Evolutionary conservation across 1,140 invertebrate species (phyloP).

Genomic region (Nautilus pompilius): DNA sequence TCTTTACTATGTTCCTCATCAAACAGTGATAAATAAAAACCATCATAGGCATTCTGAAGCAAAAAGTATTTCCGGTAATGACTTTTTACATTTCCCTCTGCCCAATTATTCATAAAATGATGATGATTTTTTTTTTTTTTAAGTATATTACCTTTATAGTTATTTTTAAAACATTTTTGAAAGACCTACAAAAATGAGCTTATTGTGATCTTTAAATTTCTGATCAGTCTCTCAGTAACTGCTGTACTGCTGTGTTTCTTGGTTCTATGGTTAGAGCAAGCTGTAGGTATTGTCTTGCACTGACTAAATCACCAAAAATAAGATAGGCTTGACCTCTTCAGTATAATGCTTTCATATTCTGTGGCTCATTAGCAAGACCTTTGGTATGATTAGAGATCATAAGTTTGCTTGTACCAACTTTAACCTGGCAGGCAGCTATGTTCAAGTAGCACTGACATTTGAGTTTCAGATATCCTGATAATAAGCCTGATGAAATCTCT

Average conservation of each 20-base stretch:
- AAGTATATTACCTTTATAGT: too few species aligned
- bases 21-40: too few species aligned
- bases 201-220: too few species aligned
- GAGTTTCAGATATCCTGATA: slow-evolving; percentile 12
- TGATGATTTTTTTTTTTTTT: too few species aligned
- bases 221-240: too few species aligned
- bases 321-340: slow-evolving; percentile 36
- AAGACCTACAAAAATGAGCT: too few species aligned
- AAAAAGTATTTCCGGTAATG: too few species aligned
- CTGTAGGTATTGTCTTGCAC: slow-evolving; percentile 30
- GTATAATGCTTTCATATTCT: slow-evolving; percentile 62
- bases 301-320: slow-evolving; percentile 21
- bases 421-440: slow-evolving; percentile 59
- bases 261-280: slow-evolving; percentile 26
- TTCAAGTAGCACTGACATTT: slow-evolving; percentile 38
- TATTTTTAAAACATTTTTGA: too few species aligned
- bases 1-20: too few species aligned
- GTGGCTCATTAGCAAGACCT: slow-evolving; percentile 61
- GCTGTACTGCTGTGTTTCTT: slow-evolving; percentile 22
- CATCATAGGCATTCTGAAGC: too few species aligned
- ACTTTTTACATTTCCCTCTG: too few species aligned
- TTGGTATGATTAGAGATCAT: slow-evolving; percentile 64
- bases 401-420: slow-evolving; percentile 60
- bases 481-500: slow-evolving; percentile 4
- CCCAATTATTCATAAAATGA: too few species aligned